Conservation (phyloP, 2,797 vertebrate genomes). For the Myiothlypis coronata region DNA sequence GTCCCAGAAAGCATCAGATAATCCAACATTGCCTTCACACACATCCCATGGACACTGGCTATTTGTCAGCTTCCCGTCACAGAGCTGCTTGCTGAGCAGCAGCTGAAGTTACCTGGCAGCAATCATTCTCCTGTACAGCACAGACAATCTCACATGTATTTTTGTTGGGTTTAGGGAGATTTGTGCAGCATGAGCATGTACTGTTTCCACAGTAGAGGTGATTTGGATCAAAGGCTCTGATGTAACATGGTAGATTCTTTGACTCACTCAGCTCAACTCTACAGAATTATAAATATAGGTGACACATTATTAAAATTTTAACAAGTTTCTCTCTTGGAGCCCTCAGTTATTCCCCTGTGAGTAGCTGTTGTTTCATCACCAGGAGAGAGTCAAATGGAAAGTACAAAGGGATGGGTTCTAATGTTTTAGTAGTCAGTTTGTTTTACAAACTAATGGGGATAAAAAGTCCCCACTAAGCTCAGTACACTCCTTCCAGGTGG, state of each 20-base stretch:
- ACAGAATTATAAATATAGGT: slow-evolving; percentile 7
- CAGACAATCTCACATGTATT: not conserved
- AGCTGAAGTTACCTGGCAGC: not conserved
- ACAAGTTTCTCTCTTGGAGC: slow-evolving; percentile 51
- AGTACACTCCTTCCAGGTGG: slow-evolving; percentile 46
- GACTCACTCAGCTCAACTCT: not conserved
- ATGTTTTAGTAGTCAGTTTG: not conserved
- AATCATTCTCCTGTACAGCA: not conserved
- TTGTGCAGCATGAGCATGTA: not conserved
- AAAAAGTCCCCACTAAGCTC: slow-evolving; percentile 27
- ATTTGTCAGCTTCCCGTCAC: not conserved
- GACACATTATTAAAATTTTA: slow-evolving; percentile 49
- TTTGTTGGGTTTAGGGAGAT: not conserved
- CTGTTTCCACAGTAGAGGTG: not conserved
- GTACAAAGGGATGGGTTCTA: slow-evolving; percentile 3
- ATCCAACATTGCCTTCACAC: not conserved
- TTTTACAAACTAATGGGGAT: slow-evolving; percentile 12
- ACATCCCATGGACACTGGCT: not conserved
- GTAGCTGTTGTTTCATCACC: slow-evolving; percentile 50
- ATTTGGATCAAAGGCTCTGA: slow-evolving; percentile 35
- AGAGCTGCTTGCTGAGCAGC: not conserved
- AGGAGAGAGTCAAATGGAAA: slow-evolving; percentile 45
- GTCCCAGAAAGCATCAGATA: not conserved
- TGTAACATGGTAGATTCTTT: not conserved
- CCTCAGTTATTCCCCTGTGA: slow-evolving; percentile 45